These are phyloP conservation scores for Drosophila recens DNA, from an alignment of 2,888 invertebrate species.

Conservation along the genomic window DNA sequence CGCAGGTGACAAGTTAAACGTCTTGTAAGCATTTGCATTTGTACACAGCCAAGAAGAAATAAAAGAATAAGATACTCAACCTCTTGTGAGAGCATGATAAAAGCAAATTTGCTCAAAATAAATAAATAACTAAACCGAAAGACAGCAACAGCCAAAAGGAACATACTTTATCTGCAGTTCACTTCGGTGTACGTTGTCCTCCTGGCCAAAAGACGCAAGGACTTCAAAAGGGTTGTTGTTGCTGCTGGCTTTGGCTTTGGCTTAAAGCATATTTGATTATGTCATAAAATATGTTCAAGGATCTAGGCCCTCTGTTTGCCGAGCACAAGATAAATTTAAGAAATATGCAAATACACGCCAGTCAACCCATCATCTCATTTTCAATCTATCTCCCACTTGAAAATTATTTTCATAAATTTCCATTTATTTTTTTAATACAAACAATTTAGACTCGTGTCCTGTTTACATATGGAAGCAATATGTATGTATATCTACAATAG, in stretches of 20 bases:
- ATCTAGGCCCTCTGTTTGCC: slow-evolving; percentile 53
- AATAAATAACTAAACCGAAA: slow-evolving; percentile 62
- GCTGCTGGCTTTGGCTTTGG: slow-evolving; percentile 51
- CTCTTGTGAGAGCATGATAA: slow-evolving; percentile 23
- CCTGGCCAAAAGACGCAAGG: slow-evolving; percentile 13
- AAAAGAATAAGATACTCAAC: slow-evolving; percentile 27
- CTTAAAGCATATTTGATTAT: slow-evolving; percentile 80
- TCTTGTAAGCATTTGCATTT: slow-evolving; percentile 76
- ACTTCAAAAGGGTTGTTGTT: slow-evolving; percentile 72
- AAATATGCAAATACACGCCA: slow-evolving; percentile 73
- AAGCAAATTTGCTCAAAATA: slow-evolving; percentile 52
- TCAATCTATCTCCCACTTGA: slow-evolving; percentile 7
- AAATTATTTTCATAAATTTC: slow-evolving; percentile 60
- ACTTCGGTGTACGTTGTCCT: slow-evolving; percentile 46
- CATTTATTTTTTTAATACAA: slow-evolving; percentile 37
- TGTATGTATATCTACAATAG: slow-evolving; percentile 10
- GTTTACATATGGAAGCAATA: slow-evolving; percentile 14
- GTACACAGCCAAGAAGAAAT: slow-evolving; percentile 1
- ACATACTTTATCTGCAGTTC: slow-evolving; percentile 65
- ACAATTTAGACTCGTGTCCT: slow-evolving; percentile 36
- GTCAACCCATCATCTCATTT: slow-evolving; percentile 13
- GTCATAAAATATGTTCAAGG: slow-evolving; percentile 69
- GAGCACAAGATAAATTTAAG: slow-evolving; percentile 74
- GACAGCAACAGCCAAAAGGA: slow-evolving; percentile 31
- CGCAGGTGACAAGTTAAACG: slow-evolving; percentile 81